Evolutionary conservation across 2,797 vertebrate genomes (phyloP), one percentile per base, ranked within the genome.

Genomic region (Chaetophractus vellerosus): DNA sequence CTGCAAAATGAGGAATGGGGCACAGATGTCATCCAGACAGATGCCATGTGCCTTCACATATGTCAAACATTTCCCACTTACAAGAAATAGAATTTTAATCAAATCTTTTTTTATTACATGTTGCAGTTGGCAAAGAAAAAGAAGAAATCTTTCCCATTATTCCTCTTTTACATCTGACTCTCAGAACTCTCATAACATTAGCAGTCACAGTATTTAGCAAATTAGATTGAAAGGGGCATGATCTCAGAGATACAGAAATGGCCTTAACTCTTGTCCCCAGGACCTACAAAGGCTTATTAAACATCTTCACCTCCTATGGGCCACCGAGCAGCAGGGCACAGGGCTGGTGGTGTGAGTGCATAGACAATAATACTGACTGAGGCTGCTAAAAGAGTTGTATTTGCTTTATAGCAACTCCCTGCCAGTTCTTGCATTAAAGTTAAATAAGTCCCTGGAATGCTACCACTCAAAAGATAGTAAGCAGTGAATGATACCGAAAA

Each of bases 391-490:
- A 97, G 89, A 94, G 95, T 97, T 97, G 95, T 98, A 98, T 99
- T 99, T 99, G 97, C 98, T 98, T 98, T 98, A 97, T 97, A 97
- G 98, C 99, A 98, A 99, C 97, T 98, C 95, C 97, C 97, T 96
- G 96, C 96, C 97, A 98, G 97, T 97, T 97, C 98, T 98, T 97
- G 97, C 97, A 98, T 97, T 97, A 98, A 98, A 98, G 97, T 97
- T 98, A 98, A 98, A 99, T 97, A 98, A 81, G 19, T 69, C 57
- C 68, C 24, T 97, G 96, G 95, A 97, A 98, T 96, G 97, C 98
- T 97, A 98, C 98, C 96, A 97, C 96, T 97, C 96, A 98, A 98
- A 98, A 98, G 98, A 98, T 98, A 98, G 98, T 98, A 98, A 80
- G 69, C 50, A 80, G 2, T 5, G 19, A 61, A 69, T 8, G 26